Evolutionary conservation across 2,797 vertebrate species (phyloP), one percentile per base, ranked within the genome.

Genomic region (Pteronotus mesoamericanus): DNA sequence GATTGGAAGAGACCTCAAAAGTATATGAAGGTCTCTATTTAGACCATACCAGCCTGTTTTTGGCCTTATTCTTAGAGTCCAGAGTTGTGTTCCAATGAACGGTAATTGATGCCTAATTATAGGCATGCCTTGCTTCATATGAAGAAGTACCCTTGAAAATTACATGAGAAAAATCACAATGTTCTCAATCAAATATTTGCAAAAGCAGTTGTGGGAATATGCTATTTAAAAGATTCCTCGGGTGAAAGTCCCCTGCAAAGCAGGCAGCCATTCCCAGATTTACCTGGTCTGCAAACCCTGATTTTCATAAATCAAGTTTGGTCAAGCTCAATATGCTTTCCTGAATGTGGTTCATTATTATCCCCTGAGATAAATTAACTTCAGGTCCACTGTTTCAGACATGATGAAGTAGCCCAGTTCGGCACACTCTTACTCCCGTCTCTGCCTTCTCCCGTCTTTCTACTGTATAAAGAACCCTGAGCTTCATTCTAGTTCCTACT

Each of bases 121-220:
- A 51, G 51, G 18, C 39, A 57, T 77, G 57, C 29, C n/a, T 89
- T 32, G 22, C 89, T 93, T 91, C 32, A 69, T 37, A 72, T 48
- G 74, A 86, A 92, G 46, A 85, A 42, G n/a, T 66, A 61, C 26
- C 39, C n/a, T 44, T 64, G n/a, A 86, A 95, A 87, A 24, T 71
- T 92, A 64, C 26, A 51, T 26, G 29, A 91, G 57, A 75, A 92
- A 92, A 91, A 64, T 87, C 12, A 87, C 22, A 64, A 51, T 90
- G 92, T 95, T 85, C 59, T 93, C 46, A 94, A 78, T 90, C 57
- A 90, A 64, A 75, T 80, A 91, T 32, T 91, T 84, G 39, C 42
- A 77, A 78, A 93, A 94, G 87, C 37, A 77, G 32, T 55, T 80
- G 78, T 94, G 26, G 16, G 16, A 79, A 66, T 74, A 61, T 79